A percentile compares a stretch with the other conserved stretches of the same genome.
Evolutionary conservation across 2,113 vertebrate genomes (phyloP).

Genomic region (Prunella himalayana): DNA sequence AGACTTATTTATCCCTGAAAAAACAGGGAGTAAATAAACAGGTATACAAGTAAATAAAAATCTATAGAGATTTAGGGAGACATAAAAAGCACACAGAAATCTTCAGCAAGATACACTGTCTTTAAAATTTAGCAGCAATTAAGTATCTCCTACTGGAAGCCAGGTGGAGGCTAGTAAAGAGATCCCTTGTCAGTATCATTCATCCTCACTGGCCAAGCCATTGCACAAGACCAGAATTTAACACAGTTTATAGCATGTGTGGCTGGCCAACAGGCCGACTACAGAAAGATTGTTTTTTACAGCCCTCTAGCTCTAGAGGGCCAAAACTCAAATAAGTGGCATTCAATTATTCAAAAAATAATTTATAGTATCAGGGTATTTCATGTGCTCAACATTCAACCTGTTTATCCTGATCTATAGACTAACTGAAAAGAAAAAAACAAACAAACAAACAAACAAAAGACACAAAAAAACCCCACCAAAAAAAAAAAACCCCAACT

Average conservation of each 20-base stretch:
- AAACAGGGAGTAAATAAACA: neutral
- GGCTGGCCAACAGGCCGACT: neutral
- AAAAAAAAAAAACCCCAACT: neutral
- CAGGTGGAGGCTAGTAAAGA: neutral
- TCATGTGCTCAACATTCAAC: neutral
- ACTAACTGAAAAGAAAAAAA: neutral
- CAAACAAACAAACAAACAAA: too few species aligned
- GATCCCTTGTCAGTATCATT: neutral
- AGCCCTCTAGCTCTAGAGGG: neutral
- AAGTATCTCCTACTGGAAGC: neutral
- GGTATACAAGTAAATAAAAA: neutral
- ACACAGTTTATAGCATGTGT: neutral
- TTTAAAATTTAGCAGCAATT: neutral
- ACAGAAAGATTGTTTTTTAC: neutral
- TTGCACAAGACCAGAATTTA: neutral
- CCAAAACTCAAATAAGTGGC: neutral
- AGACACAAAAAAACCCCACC: too few species aligned
- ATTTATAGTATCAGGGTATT: neutral
- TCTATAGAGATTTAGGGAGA: neutral
- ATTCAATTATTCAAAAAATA: neutral
- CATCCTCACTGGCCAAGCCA: neutral
- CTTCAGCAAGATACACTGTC: neutral
- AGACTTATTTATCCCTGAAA: neutral
- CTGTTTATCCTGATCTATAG: neutral
- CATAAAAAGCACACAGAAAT: neutral